Base-by-base conservation (phyloP, 2,113 vertebrate species). In the Dasypus novemcinctus region DNA sequence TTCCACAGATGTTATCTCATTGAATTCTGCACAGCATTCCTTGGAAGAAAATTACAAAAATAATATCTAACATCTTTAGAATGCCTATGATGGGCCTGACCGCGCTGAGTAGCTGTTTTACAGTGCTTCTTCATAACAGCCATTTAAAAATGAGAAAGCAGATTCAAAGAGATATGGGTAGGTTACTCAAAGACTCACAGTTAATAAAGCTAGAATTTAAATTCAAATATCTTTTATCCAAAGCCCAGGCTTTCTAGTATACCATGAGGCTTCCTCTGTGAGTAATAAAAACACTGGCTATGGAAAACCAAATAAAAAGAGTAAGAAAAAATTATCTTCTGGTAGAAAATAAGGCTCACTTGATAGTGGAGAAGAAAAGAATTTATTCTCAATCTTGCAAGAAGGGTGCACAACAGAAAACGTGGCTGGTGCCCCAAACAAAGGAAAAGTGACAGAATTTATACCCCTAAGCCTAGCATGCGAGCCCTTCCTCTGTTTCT, bases 151-250 rank as follows among this genome's bases (percentile, higher is more conserved):
- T 81, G 63, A 92, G 66, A 21, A 78, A 87, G 72, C 1, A 59
- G 21, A 64, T 54, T 79, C 61, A 81, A 43, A 94, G 36, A 57
- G 36, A 57, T 21, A 13, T 29, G 18, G 7, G 4, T 41, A n/a
- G 75, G 29, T 94, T 75, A 57, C 59, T 91, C 31, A 87, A 80
- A 27, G 78, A 46, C 7, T 13, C 33, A n/a, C 14, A 54, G 69
- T 83, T 76, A 52, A 54, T 25, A 92, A 71, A 85, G 17, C 33
- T 86, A 59, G 33, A 76, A 81, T 81, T 97, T 43, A 76, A 82
- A 66, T 64, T 31, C 38, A 95, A 85, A 49, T 61, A 33, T 64
- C 6, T 80, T 75, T 83, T 57, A 91, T 69, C 63, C 29, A 86
- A 88, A 93, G 54, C 18, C 38, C 33, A 71, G 54, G 57, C 29